Percentiles rank a stretch among this genome's conserved stretches.
These are phyloP conservation scores for Regulus satrapa DNA, from an alignment of 2,113 vertebrate genomes.

Conservation along the genomic window DNA sequence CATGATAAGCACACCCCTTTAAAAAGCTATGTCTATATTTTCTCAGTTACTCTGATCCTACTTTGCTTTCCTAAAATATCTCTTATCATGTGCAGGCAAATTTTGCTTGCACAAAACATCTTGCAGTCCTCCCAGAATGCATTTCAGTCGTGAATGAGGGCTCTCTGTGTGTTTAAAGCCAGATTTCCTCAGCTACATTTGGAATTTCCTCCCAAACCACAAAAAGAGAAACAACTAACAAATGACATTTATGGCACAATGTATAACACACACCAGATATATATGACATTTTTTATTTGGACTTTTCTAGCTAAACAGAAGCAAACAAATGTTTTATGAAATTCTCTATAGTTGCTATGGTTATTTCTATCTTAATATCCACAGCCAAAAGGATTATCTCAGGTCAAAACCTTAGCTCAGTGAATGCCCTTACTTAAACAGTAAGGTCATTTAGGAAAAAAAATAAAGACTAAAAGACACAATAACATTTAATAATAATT, in stretches of 20 bases:
- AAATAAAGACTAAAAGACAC: neutral
- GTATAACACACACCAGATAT: constrained; percentile 67
- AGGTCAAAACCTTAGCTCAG: neutral
- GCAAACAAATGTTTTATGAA: constrained; percentile 62
- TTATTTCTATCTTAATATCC: constrained; percentile 10
- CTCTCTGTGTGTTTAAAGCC: constrained; percentile 54
- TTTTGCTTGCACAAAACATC: constrained; percentile 40
- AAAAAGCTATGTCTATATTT: neutral
- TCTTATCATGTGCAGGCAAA: constrained; percentile 30
- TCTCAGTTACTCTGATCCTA: neutral
- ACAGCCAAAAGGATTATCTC: constrained; percentile 23
- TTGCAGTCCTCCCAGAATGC: constrained; percentile 56
- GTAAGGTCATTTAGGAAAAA: neutral
- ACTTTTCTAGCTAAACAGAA: constrained; percentile 61
- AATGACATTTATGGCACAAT: constrained; percentile 68
- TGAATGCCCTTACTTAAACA: constrained; percentile 17
- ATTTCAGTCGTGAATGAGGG: constrained; percentile 40
- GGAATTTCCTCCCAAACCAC: constrained; percentile 69
- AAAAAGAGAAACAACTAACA: constrained; percentile 69
- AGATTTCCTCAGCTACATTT: constrained; percentile 61
- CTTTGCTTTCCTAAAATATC: constrained; percentile 17
- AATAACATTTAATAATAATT: constrained; percentile 19
- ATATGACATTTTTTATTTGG: constrained; percentile 66
- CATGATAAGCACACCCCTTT: neutral
- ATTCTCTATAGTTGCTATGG: constrained; percentile 54